Conservation (phyloP, 2,797 vertebrate genomes). For the Enteromius thamalakanensis region DNA sequence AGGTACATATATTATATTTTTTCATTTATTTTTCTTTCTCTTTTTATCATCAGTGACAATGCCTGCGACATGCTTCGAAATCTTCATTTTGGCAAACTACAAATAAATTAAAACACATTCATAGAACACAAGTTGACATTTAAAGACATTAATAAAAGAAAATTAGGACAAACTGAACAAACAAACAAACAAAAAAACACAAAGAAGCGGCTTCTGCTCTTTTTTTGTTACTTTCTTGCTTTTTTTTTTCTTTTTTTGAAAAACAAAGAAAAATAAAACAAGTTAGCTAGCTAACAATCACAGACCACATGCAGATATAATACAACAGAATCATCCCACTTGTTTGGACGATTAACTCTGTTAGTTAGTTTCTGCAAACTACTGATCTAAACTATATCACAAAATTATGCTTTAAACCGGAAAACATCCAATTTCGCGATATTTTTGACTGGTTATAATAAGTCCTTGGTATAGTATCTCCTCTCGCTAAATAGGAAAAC, state of each 20-base stretch:
- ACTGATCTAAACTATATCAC: constrained; percentile 85
- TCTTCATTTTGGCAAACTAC: constrained; percentile 84
- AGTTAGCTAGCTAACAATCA: constrained; percentile 84
- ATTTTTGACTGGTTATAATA: constrained; percentile 76
- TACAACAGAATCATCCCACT: constrained; percentile 84
- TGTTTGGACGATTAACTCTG: constrained; percentile 65
- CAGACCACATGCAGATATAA: constrained; percentile 87
- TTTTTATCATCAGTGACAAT: constrained; percentile 76
- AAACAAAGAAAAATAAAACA: constrained; percentile 71
- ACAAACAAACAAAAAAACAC: constrained; percentile 47
- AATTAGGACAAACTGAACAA: constrained; percentile 68
- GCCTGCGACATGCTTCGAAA: constrained; percentile 78
- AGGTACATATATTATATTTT: constrained; percentile 65
- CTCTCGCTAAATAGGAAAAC: constrained; percentile 71
- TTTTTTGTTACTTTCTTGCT: constrained; percentile 68
- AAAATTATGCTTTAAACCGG: constrained; percentile 79
- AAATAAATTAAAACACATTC: constrained; percentile 86
- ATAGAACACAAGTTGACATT: constrained; percentile 77
- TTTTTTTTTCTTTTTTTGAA: constrained; percentile 76
- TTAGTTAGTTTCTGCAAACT: constrained; percentile 84
- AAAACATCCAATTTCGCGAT: constrained; percentile 78
- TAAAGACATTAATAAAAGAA: constrained; percentile 71
- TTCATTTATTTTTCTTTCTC: constrained; percentile 58
- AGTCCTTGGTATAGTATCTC: constrained; percentile 72
- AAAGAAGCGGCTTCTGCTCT: constrained; percentile 72